These are phyloP conservation scores for Brachionichthys hirsutus DNA, from an alignment of 2,113 vertebrate species.

Conservation along the genomic window DNA sequence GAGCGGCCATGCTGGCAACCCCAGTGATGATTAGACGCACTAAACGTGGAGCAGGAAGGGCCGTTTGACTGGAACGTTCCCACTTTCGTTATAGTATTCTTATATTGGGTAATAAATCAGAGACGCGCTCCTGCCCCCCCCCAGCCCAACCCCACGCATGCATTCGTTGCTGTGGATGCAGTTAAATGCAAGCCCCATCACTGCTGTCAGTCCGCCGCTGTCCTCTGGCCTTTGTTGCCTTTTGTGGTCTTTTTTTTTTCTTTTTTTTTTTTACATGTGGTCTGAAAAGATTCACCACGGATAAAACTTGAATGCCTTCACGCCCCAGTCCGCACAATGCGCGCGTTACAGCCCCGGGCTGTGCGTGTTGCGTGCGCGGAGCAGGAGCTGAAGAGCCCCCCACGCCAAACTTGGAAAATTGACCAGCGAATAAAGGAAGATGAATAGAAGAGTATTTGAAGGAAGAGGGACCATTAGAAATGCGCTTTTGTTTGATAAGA, in stretches of 20 bases:
- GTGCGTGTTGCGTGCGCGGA: constrained; percentile 28
- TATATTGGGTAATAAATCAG: constrained; percentile 9
- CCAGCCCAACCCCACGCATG: constrained; percentile 48
- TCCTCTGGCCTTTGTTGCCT: constrained; percentile 72
- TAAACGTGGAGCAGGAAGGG: background rate
- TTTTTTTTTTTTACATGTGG: constrained; percentile 54
- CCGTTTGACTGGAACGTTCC: constrained; percentile 6
- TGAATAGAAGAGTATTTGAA: background rate
- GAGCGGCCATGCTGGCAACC: constrained; percentile 3
- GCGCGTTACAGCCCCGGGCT: constrained; percentile 36
- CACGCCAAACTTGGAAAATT: constrained; percentile 35
- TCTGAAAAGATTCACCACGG: constrained; percentile 71
- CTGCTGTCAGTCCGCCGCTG: constrained; percentile 69
- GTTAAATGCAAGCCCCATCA: constrained; percentile 59
- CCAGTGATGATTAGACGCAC: constrained; percentile 15
- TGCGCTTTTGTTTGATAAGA: background rate
- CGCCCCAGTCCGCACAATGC: constrained; percentile 54
- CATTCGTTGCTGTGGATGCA: constrained; percentile 44
- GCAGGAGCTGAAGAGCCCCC: constrained; percentile 17
- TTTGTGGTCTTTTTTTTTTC: too few relatives aligned
- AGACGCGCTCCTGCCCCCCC: constrained; percentile 26
- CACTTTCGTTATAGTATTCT: background rate
- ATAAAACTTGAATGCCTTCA: constrained; percentile 70
- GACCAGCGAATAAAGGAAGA: background rate
- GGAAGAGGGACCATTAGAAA: background rate